Conservation (phyloP, 2,888 invertebrate genomes). For the Balanococcus diminutus region DNA sequence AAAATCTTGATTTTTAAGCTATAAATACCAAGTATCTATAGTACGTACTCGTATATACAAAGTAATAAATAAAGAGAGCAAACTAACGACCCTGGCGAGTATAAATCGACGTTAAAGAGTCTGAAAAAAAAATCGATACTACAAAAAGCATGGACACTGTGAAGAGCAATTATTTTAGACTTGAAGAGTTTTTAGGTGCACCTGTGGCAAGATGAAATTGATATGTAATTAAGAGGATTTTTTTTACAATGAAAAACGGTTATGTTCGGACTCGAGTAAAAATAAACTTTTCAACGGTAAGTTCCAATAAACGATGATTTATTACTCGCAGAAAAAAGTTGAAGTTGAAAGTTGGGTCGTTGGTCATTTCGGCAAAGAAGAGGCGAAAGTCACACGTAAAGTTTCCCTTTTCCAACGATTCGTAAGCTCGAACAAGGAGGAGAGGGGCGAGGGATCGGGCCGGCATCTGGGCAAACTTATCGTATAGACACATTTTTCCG, state of each 20-base stretch:
- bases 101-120: not conserved
- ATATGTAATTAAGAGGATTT: conserved; percentile 29
- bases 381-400: not conserved
- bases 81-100: not conserved
- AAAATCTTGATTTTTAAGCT: not conserved
- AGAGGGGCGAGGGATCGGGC: no score
- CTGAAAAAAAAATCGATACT: not conserved
- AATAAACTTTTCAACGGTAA: conserved; percentile 22
- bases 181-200: conserved; percentile 12
- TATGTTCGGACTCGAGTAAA: conserved; percentile 11
- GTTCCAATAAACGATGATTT: conserved; percentile 38
- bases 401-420: conserved; percentile 6
- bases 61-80: not conserved
- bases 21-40: not conserved
- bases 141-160: not conserved
- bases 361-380: not conserved
- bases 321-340: conserved; percentile 13
- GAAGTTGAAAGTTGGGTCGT: conserved; percentile 27
- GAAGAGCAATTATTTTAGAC: conserved; percentile 9
- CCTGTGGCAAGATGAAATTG: conserved; percentile 25
- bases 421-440: no score
- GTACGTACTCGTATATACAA: no score
- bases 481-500: not conserved
- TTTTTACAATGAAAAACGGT: conserved; percentile 20
- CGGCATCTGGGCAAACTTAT: not conserved